Conservation (phyloP, 1,140 invertebrate genomes). For the Riptortus pedestris region DNA sequence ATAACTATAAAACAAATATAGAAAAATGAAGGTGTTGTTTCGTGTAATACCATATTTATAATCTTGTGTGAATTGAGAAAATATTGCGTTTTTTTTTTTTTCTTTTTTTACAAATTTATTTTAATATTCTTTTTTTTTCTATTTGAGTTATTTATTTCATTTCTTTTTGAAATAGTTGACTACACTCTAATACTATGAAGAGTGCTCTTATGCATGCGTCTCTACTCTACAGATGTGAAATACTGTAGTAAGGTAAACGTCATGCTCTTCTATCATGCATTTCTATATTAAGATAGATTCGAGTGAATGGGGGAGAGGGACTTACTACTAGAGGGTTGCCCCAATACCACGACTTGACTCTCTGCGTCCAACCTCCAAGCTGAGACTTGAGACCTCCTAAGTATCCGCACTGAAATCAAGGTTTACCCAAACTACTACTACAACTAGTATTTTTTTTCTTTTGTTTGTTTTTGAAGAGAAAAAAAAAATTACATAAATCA, state of each 20-base stretch:
- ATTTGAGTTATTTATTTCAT: conserved; percentile 1
- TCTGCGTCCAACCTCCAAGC: conserved; percentile 83
- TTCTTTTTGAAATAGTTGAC: conserved; percentile 3
- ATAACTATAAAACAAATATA: background rate
- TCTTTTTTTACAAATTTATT: background rate
- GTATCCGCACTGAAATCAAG: conserved; percentile 65
- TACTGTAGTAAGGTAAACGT: conserved; percentile 33
- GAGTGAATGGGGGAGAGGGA: conserved; percentile 34
- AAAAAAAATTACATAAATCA: background rate
- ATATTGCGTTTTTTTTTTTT: background rate
- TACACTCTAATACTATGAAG: conserved; percentile 22
- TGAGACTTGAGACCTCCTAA: conserved; percentile 80
- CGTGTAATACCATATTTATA: conserved; percentile 1
- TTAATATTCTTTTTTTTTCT: background rate
- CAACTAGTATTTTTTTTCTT: conserved; percentile 15
- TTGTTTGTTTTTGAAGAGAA: conserved; percentile 4
- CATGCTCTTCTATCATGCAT: conserved; percentile 20
- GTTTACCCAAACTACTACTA: conserved; percentile 26
- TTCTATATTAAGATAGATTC: conserved; percentile 18
- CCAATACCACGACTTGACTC: conserved; percentile 90
- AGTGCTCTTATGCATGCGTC: conserved; percentile 24
- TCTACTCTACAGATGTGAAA: conserved; percentile 28
- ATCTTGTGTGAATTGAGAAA: background rate
- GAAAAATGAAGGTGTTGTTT: conserved; percentile 14
- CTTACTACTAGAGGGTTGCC: conserved; percentile 87